Evolutionary conservation across 1,140 invertebrate species (phyloP).

Genomic region (Antheraea mylitta): DNA sequence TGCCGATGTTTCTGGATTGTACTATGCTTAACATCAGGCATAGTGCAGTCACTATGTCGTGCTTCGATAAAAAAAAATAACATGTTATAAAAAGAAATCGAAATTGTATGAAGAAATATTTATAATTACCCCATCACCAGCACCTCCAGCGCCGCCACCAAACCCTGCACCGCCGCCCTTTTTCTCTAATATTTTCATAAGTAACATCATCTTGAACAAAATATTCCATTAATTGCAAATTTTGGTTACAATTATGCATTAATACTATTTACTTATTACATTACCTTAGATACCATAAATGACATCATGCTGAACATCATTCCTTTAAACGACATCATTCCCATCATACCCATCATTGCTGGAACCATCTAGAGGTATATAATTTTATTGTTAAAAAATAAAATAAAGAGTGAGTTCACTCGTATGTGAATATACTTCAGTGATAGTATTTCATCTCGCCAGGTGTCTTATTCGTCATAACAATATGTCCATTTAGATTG

Average conservation of each 20-base stretch:
- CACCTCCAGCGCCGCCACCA: conserved; percentile 46
- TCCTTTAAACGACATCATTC: conserved; percentile 80
- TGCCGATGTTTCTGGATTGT: too few species aligned
- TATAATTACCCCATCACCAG: conserved; percentile 47
- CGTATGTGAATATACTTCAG: too few species aligned
- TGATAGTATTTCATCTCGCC: too few species aligned
- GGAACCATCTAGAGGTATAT: conserved; percentile 55
- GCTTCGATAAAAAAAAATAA: too few species aligned
- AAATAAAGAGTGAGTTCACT: too few species aligned
- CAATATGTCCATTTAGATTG: too few species aligned
- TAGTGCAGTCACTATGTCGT: too few species aligned
- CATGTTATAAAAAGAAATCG: not conserved
- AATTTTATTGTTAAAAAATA: too few species aligned
- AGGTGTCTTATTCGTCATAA: too few species aligned
- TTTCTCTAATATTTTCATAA: conserved; percentile 78
- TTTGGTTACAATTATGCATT: not conserved
- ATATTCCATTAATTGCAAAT: not conserved
- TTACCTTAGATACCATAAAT: conserved; percentile 79
- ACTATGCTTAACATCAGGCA: too few species aligned
- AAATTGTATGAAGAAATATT: not conserved
- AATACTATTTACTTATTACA: not conserved
- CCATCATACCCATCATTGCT: conserved; percentile 79
- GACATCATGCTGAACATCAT: conserved; percentile 81
- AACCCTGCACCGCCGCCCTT: conserved; percentile 63
- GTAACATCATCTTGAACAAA: conserved; percentile 69